These are phyloP conservation scores for Tragelaphus oryx DNA, from an alignment of 2,797 vertebrate genomes.

Conservation along the genomic window DNA sequence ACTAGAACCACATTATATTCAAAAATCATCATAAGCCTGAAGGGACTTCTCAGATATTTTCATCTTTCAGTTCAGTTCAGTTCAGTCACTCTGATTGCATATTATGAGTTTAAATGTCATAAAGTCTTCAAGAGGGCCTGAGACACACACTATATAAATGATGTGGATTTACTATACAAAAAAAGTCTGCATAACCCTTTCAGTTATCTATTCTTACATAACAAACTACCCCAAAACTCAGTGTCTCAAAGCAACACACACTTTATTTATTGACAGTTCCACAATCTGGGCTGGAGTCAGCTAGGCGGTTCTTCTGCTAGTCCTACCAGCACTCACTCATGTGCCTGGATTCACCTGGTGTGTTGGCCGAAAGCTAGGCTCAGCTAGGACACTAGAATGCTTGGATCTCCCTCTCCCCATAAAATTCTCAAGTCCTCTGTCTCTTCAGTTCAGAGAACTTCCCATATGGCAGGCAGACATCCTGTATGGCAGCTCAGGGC, in stretches of 20 bases:
- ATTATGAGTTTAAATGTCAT: constrained; percentile 7
- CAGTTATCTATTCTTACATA: not conserved
- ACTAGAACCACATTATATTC: not conserved
- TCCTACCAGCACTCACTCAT: not conserved
- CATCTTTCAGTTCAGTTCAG: not conserved
- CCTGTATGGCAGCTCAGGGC: not conserved
- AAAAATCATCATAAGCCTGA: constrained; percentile 23
- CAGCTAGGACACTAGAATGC: not conserved
- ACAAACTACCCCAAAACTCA: not conserved
- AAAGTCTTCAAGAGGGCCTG: not conserved
- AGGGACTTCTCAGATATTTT: constrained; percentile 8
- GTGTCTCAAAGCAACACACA: not conserved
- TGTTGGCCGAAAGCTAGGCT: not conserved
- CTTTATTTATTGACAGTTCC: constrained; percentile 24
- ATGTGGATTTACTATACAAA: not conserved
- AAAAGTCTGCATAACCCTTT: not conserved
- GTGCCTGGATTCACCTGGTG: not conserved
- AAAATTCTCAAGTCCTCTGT: not conserved
- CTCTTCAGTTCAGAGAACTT: not conserved
- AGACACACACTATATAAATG: not conserved
- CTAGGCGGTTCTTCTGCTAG: not conserved
- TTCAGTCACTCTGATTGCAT: not conserved
- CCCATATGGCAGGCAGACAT: not conserved
- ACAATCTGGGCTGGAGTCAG: not conserved
- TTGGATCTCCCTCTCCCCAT: not conserved